A percentile compares a stretch with the other conserved stretches of the same genome.
Evolutionary conservation across 2,888 invertebrate genomes (phyloP).

Genomic region (Pammene aurita): DNA sequence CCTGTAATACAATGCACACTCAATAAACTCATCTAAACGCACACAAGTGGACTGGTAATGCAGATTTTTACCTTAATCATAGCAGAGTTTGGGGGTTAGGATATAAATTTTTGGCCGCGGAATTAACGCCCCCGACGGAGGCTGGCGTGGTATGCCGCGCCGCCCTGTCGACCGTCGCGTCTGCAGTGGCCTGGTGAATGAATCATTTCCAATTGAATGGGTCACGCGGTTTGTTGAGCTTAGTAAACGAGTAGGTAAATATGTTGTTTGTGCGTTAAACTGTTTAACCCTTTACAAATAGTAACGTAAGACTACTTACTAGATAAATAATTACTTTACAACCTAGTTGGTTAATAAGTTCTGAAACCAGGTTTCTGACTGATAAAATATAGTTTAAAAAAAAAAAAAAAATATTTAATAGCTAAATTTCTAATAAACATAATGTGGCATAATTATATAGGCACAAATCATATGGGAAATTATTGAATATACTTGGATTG

Average conservation of each 20-base stretch:
- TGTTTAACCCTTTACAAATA: neutral
- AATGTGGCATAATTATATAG: no score
- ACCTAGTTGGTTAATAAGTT: no score
- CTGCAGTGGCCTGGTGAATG: slow-evolving; percentile 12
- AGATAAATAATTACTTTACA: no score
- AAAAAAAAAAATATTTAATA: no score
- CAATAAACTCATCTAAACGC: slow-evolving; percentile 46
- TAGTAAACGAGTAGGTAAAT: neutral
- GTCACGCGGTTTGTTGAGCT: slow-evolving; percentile 7
- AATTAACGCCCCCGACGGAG: slow-evolving; percentile 66
- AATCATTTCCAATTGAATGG: slow-evolving; percentile 11
- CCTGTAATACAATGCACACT: slow-evolving; percentile 61
- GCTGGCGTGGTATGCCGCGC: slow-evolving; percentile 32
- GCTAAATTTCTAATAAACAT: no score
- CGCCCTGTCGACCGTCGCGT: slow-evolving; percentile 17
- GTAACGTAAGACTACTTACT: no score
- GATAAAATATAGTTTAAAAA: no score
- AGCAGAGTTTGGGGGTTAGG: slow-evolving; percentile 66
- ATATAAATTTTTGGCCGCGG: slow-evolving; percentile 56
- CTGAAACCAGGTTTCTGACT: no score
- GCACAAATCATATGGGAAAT: no score
- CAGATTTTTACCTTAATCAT: slow-evolving; percentile 71
- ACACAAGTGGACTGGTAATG: slow-evolving; percentile 43
- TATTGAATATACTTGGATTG: no score
- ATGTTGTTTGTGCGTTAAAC: neutral